Base-by-base conservation (phyloP, 2,797 vertebrate genomes). In the Neosalanx taihuensis region DNA sequence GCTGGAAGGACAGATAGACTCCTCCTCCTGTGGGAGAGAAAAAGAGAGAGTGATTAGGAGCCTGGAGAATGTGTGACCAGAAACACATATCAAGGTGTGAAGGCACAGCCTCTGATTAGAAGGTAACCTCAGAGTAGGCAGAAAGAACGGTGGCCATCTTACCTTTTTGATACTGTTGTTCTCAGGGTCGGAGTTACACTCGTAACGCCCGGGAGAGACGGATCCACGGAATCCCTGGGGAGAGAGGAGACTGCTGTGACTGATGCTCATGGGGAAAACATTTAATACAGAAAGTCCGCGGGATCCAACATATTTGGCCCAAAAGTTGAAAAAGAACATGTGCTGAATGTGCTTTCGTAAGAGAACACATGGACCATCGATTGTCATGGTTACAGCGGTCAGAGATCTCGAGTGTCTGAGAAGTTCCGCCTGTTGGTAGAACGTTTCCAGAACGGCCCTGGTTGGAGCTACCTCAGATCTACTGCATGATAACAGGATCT, bases 91-190 rank as follows among this genome's bases (percentile, higher is more conserved):
- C 35, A 64, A 33, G 62, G 33, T 35, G 3, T 20, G 7, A 64
- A 20, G 10, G 10, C 10, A 10, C 41, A 41, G 41, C 12, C 10
- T 41, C 41, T 41, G 41, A 41, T 13, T 41, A 20, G 9, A 64
- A 35, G 31, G 31, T 37, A n/a, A 31, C 15, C 18, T 56, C 51
- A 18, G 10, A 41, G 41, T 41, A 41, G 10, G 41, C 41, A 41
- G 41, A 41, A 41, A 18, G 10, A 26, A n/a, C 18, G 5, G 33
- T 26, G 10, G 26, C 37, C 23, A 26, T 63, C 67, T 80, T 86
- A 93, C 91, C 91, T 92, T 94, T 86, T 93, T 93, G 74, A 92
- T 86, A 73, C 78, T 88, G 78, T 79, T 86, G 70, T 82, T 92
- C 80, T 92, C 92, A 0, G 83, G 83, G 79, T 93, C 93, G n/a